Evolutionary conservation across 2,113 vertebrate genomes (phyloP).

Genomic region (Willisornis vidua): DNA sequence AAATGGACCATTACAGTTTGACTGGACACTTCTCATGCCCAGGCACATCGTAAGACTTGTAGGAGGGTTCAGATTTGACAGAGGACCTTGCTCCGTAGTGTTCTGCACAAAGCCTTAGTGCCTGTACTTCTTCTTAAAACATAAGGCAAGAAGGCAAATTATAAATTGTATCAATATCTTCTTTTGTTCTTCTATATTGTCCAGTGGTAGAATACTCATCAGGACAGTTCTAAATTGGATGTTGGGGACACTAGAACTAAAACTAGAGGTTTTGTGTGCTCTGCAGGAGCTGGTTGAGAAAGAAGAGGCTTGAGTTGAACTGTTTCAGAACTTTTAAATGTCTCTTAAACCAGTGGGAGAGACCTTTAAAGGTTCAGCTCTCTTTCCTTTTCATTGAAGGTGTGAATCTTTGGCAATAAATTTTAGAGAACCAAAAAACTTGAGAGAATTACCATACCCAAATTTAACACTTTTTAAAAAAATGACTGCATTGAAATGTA

Average conservation of each 20-base stretch:
- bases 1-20: neutral
- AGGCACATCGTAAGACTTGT: neutral
- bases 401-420: neutral
- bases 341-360: neutral
- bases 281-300: neutral
- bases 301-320: neutral
- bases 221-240: neutral
- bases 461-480: neutral
- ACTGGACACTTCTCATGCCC: fast-evolving
- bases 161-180: neutral
- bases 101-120: neutral
- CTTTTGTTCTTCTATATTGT: neutral
- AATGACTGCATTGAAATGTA: neutral
- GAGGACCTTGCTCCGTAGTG: neutral
- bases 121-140: neutral
- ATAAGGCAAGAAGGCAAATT: neutral
- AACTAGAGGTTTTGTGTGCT: neutral
- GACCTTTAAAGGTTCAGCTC: neutral
- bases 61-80: neutral
- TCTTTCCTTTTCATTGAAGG: neutral
- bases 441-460: neutral
- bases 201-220: neutral
- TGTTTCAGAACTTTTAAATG: neutral
- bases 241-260: neutral
- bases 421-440: neutral